Conservation (phyloP, 1,140 invertebrate genomes). For the Drosophila triauraria region DNA sequence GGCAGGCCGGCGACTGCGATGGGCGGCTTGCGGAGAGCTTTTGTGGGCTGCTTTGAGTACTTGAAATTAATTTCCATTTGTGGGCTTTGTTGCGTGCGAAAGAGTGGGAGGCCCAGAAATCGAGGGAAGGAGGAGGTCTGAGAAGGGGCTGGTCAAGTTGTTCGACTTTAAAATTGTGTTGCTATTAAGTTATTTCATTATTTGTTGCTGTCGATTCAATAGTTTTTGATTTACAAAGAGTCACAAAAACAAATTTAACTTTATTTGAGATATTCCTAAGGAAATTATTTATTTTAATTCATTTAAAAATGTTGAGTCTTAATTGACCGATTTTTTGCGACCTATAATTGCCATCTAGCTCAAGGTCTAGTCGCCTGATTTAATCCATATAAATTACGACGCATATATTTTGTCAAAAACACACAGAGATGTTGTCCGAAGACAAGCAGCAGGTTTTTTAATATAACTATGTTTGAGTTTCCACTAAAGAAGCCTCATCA, state of each 20-base stretch:
- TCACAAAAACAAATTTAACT: background rate
- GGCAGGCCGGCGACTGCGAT: constrained; percentile 1
- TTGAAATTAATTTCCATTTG: constrained; percentile 47
- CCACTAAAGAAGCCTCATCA: no score
- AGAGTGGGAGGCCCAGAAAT: background rate
- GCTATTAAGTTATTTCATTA: constrained; percentile 13
- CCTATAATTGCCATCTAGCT: no score
- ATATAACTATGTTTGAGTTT: no score
- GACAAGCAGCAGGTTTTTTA: no score
- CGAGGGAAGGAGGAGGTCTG: background rate
- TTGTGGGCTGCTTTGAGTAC: background rate
- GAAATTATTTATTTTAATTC: no score
- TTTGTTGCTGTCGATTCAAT: background rate
- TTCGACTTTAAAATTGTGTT: background rate
- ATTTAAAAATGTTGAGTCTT: no score
- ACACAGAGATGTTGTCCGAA: no score
- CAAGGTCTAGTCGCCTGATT: no score
- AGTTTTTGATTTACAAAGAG: background rate
- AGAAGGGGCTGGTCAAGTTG: constrained; percentile 8
- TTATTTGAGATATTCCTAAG: background rate
- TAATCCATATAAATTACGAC: no score
- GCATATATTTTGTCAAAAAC: no score
- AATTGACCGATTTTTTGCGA: no score
- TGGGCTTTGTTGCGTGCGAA: constrained; percentile 39
- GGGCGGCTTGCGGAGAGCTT: background rate